Evolutionary conservation across 2,888 invertebrate genomes (phyloP).

Genomic region (Ectropis crepuscularia): DNA sequence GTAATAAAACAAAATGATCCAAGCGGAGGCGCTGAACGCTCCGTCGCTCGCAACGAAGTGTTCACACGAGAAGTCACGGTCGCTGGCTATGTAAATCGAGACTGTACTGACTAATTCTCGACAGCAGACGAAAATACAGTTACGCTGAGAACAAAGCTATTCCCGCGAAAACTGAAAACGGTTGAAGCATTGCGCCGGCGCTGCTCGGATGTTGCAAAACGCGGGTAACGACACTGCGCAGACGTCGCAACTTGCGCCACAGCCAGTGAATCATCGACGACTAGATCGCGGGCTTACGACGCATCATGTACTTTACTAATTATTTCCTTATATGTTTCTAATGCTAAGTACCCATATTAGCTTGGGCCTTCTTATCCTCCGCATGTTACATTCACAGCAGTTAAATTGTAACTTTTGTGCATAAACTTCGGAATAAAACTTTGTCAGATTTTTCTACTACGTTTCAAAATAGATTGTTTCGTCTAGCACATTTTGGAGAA

Average conservation of each 20-base stretch:
- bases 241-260: conserved; percentile 32
- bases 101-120: conserved; percentile 67
- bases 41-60: conserved; percentile 56
- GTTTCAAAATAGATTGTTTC: no score
- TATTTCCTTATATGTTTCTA: no score
- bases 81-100: conserved; percentile 80
- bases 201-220: conserved; percentile 30
- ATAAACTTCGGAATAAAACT: no score
- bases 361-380: no score
- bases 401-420: no score
- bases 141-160: conserved; percentile 54
- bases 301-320: conserved; percentile 6
- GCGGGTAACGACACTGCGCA: conserved; percentile 48
- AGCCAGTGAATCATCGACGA: conserved; percentile 38
- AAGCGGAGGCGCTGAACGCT: conserved; percentile 60
- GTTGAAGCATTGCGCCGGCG: conserved; percentile 9
- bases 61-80: conserved; percentile 84
- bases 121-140: conserved; percentile 62
- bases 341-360: no score
- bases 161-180: conserved; percentile 40
- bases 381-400: no score
- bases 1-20: conserved; percentile 61
- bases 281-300: conserved; percentile 17
- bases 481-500: no score
- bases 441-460: no score